Evolutionary conservation across 2,113 vertebrate species (phyloP).

Genomic region (Lota lota): DNA sequence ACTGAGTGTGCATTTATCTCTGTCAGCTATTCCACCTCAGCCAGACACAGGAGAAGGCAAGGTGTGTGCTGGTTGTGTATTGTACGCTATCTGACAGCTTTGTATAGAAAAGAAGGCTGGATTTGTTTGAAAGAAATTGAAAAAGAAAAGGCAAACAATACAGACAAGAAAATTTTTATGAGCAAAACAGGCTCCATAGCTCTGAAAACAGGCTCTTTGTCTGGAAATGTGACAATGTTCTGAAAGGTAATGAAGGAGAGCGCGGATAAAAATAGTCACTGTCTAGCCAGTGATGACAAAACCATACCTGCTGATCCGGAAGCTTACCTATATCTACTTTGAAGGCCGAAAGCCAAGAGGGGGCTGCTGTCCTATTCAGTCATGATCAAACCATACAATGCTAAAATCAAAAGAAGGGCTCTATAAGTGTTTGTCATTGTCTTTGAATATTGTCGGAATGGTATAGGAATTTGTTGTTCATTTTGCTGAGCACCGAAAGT

Average conservation of each 20-base stretch:
- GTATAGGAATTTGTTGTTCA: no score
- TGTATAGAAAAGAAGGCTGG: no score
- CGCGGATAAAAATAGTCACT: slow-evolving; percentile 45
- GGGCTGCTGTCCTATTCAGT: slow-evolving; percentile 29
- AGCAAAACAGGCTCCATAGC: no score
- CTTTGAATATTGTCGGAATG: no score
- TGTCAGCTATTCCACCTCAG: background rate
- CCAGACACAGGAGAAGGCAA: no score
- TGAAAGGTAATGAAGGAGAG: slow-evolving; percentile 28
- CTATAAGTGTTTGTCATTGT: background rate
- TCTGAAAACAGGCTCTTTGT: no score
- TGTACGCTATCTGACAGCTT: no score
- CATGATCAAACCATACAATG: slow-evolving; percentile 11
- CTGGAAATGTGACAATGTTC: slow-evolving; percentile 14
- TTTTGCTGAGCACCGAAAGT: no score
- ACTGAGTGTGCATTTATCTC: background rate
- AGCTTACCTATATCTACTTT: slow-evolving; percentile 31
- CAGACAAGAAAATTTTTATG: no score
- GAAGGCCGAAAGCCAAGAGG: slow-evolving; percentile 40
- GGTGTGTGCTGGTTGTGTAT: no score
- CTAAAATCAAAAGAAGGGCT: slow-evolving; percentile 7
- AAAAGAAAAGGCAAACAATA: no score
- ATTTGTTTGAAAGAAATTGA: no score
- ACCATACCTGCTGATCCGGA: slow-evolving; percentile 51
- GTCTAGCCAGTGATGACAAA: slow-evolving; percentile 61